Evolutionary conservation across 2,113 vertebrate species (phyloP), one percentile per base, ranked within the genome.

Genomic region (Corythaeola cristata): DNA sequence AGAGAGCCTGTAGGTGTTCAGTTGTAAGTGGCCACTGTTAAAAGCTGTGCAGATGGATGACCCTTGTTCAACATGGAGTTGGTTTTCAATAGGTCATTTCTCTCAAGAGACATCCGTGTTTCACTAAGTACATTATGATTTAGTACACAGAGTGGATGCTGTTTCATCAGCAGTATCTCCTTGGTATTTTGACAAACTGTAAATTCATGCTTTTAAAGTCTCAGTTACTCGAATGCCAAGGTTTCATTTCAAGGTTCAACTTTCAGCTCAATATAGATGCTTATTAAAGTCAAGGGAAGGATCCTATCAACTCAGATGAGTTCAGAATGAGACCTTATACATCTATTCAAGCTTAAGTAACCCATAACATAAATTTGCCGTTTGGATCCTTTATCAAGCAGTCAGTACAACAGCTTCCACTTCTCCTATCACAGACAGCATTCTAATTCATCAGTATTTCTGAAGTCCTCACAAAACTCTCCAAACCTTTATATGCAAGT

Each of bases 171-270:
- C 67, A 74, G 22, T 47, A 71, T 63, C 64, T 90, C 75, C 75
- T 87, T 92, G 68, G 15, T 85, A 63, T 82, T 96, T 88, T 91
- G 88, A 91, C 85, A 92, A 88, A 88, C 69, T 53, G 82, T 83
- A 96, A 96, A 94, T 95, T 91, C 47, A 69, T 81, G 47, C 55
- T 95, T 95, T 94, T 69, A 92, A 94, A 91, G 44, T 71, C 77
- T 79, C 83, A 44, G 56, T 71, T 91, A 80, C 47, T 49, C 2
- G 1, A 39, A 83, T 64, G 71, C 72, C 85, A 95, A 89, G 68
- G 87, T 71, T 96, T 76, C 67, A 39, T 77, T 90, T 91, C 89
- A 85, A 94, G 88, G 91, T 85, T 93, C 4, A 26, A 55, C 62
- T 93, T 95, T 45, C 60, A 89, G 66, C 62, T 89, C 69, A 53